Base-by-base conservation (phyloP, 2,888 invertebrate genomes). In the Watsonalla binaria region DNA sequence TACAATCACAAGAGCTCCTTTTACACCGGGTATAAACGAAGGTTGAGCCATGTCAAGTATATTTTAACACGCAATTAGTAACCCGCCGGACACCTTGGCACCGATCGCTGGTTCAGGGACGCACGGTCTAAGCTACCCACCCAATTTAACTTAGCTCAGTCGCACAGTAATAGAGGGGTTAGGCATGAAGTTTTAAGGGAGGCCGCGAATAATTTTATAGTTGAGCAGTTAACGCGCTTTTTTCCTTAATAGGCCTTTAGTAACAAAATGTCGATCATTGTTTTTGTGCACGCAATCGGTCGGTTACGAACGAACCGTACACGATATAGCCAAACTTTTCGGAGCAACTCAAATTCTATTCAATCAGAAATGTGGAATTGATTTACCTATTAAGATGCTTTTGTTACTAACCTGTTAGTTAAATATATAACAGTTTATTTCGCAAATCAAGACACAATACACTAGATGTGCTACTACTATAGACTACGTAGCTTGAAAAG, bases 61-160 rank as follows among this genome's bases (percentile, higher is more conserved):
- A 87, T 82, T 88, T 87, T 86, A 86, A 84, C 87, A 87, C 86
- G 87, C 86, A 87, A 89, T 89, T 87, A 85, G 83, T 81, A 82
- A 78, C 74, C 75, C 76, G 75, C 58, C 74, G 76, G 81, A 81
- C 75, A 80, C 86, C 86, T 89, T 88, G 88, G 85, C 88, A 86
- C 82, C 78, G 76, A 86, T 87, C 73, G 74, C 70, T 70, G 70
- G 74, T 71, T 80, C 80, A 81, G 80, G 82, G 83, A 82, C 80
- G 61, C 54, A 46, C 59, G 64, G 57, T 61, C 60, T 63, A 58
- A 65, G 62, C 65, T 54, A 64, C 64, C 64, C 57, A 63, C 64
- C 64, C 57, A 63, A 57, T 63, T 70, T 68, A 62, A 61, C 61
- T 60, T 60, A 59, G 52, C 53, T 57, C 60, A 57, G 51, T 63